These are phyloP conservation scores for Phenganax subtilis DNA, from an alignment of 92 coral and sea anemone species.

Conservation along the genomic window DNA sequence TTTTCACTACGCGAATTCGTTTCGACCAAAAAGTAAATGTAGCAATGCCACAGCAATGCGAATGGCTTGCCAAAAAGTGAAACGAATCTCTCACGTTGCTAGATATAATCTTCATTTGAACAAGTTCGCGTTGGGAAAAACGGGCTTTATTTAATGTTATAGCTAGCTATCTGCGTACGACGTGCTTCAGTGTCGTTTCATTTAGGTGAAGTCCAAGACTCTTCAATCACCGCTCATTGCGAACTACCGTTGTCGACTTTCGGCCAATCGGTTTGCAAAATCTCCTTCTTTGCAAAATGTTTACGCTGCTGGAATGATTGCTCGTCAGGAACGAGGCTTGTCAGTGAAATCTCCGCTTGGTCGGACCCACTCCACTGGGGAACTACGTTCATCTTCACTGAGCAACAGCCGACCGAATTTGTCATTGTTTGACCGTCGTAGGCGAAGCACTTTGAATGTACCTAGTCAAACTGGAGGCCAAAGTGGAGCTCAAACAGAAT, in stretches of 20 bases:
- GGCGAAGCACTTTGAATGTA: slow-evolving; percentile 5
- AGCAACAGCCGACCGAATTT: background rate
- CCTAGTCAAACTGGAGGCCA: background rate
- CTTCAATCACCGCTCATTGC: slow-evolving; percentile 27
- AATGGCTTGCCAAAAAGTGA: too few relatives aligned
- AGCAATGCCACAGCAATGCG: too few relatives aligned
- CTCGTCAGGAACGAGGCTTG: background rate
- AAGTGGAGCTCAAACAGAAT: background rate
- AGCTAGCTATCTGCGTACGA: background rate
- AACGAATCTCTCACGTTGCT: too few relatives aligned
- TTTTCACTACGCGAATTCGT: too few relatives aligned
- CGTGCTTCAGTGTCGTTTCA: background rate
- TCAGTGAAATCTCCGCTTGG: background rate
- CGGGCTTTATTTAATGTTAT: too few relatives aligned
- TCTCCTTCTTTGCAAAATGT: slow-evolving; percentile 22
- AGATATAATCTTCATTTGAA: too few relatives aligned
- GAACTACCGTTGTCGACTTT: background rate
- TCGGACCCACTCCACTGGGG: slow-evolving; percentile 6
- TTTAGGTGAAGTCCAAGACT: slow-evolving; percentile 31
- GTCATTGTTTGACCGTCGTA: background rate
- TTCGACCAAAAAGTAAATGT: too few relatives aligned
- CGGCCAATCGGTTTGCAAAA: background rate
- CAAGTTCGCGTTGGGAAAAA: too few relatives aligned
- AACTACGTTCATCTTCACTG: background rate
- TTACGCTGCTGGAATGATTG: background rate